These are phyloP conservation scores for Urocynchramus pylzowi DNA, from an alignment of 2,113 vertebrate genomes.

Conservation along the genomic window DNA sequence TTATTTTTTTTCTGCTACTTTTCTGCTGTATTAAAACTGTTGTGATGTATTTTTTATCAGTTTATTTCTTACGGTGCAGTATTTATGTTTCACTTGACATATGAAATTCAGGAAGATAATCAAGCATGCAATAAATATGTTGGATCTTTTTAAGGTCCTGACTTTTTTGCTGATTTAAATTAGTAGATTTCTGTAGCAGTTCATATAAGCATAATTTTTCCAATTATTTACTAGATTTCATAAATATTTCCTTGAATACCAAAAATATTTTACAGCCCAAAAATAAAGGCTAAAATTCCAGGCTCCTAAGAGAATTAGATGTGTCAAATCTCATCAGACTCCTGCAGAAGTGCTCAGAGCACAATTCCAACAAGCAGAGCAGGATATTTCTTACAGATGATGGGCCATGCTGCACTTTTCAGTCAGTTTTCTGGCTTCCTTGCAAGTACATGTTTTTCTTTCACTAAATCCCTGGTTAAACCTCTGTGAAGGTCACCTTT, in stretches of 20 bases:
- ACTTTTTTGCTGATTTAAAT: neutral
- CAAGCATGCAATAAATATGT: neutral
- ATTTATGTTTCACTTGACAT: slow-evolving; percentile 44
- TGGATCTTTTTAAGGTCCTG: neutral
- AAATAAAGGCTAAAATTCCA: neutral
- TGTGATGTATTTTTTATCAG: neutral
- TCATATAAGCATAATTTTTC: neutral
- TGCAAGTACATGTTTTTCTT: neutral
- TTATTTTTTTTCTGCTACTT: neutral
- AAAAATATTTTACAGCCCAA: neutral
- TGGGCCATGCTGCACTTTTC: neutral
- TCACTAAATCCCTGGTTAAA: neutral
- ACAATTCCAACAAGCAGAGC: neutral
- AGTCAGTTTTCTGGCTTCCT: neutral
- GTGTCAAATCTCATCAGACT: slow-evolving; percentile 52
- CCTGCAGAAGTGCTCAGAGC: slow-evolving; percentile 8
- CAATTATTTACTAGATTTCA: neutral
- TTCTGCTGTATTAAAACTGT: neutral
- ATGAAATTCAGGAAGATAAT: slow-evolving; percentile 41
- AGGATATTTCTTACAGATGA: slow-evolving; percentile 10
- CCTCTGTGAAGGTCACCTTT: slow-evolving; percentile 22
- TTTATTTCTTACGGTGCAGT: neutral
- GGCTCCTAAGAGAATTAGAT: neutral
- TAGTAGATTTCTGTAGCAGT: neutral
- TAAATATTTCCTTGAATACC: neutral